Conservation (phyloP, 2,888 invertebrate species). For the Tenthredo amoena region DNA sequence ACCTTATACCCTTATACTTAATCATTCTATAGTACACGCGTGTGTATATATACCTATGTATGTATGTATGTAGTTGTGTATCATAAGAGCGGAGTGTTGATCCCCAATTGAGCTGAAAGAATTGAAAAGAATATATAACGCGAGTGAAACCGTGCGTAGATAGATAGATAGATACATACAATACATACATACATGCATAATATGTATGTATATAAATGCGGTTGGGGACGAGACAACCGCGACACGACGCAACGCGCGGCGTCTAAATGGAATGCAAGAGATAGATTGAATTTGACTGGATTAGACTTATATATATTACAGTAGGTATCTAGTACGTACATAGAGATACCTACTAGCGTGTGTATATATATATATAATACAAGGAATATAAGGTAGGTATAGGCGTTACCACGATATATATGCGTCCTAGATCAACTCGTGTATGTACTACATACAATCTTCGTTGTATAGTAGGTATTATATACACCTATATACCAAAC, state of each 20-base stretch:
- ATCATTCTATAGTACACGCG: not conserved
- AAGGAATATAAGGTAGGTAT: not conserved
- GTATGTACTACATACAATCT: not conserved
- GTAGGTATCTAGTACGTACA: not conserved
- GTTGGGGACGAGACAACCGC: not conserved
- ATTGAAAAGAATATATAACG: not conserved
- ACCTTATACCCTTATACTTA: not conserved
- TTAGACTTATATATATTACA: not conserved
- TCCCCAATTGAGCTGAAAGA: not conserved
- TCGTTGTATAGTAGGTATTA: not conserved
- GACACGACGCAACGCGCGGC: not conserved
- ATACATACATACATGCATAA: not conserved
- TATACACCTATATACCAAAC: not conserved
- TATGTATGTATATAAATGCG: not conserved
- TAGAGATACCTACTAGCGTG: not conserved
- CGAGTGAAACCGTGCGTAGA: not conserved
- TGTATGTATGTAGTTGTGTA: not conserved
- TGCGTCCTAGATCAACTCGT: not conserved
- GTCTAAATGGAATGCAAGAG: not conserved
- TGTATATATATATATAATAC: not conserved
- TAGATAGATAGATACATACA: constrained; percentile 3
- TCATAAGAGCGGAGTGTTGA: not conserved
- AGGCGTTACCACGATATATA: not conserved
- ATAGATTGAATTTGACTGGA: constrained; percentile 31
- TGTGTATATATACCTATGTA: too few relatives aligned